Conservation (phyloP, 2,113 vertebrate species). For the Pluvialis apricaria region DNA sequence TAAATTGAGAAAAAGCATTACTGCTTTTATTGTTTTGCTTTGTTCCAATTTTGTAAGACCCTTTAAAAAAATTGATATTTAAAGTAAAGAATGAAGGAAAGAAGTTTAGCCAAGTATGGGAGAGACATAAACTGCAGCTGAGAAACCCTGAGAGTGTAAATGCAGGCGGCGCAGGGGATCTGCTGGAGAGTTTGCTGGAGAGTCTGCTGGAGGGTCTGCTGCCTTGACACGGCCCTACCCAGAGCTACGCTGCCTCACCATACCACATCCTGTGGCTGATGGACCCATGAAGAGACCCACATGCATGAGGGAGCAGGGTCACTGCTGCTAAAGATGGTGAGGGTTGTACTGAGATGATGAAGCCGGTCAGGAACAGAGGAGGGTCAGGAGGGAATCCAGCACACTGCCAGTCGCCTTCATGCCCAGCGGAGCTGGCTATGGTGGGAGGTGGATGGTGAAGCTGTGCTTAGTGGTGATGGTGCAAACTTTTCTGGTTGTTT, state of each 20-base stretch:
- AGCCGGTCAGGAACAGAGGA: not conserved
- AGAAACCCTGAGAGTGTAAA: not conserved
- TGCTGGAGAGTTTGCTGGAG: not conserved
- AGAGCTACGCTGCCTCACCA: accelerated
- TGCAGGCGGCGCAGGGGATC: too few species aligned
- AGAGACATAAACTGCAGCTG: not conserved
- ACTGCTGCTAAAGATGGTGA: not conserved
- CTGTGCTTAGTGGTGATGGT: not conserved
- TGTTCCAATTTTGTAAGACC: not conserved
- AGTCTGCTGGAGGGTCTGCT: not conserved
- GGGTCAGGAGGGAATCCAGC: not conserved
- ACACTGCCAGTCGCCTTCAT: accelerated
- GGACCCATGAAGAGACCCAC: not conserved
- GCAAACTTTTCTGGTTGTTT: not conserved
- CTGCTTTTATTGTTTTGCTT: not conserved
- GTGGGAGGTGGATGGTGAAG: not conserved
- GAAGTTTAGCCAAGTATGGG: not conserved
- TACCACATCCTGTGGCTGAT: not conserved
- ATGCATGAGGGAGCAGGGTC: not conserved
- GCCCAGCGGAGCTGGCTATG: accelerated
- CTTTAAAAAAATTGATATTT: not conserved
- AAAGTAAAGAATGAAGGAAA: not conserved
- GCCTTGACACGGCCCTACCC: too few species aligned
- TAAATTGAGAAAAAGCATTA: not conserved
- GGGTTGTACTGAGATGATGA: not conserved